A percentile compares a stretch with the other conserved stretches of the same genome.
Evolutionary conservation across 2,797 vertebrate genomes (phyloP).

Genomic region (Urocyon cinereoargenteus): DNA sequence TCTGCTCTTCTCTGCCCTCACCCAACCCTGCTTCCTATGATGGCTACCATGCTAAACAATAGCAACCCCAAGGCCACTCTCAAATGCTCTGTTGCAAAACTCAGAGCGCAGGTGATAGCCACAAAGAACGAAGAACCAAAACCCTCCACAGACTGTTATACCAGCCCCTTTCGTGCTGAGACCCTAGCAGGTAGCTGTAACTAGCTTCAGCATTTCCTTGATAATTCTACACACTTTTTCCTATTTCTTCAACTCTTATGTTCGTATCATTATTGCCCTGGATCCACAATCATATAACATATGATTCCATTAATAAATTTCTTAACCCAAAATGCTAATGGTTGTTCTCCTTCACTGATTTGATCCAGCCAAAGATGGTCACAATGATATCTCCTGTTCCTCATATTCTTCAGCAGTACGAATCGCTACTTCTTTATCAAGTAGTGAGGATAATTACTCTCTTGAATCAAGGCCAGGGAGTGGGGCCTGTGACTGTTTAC

Average conservation of each 20-base stretch:
- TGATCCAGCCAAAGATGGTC: background rate
- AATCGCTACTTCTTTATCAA: background rate
- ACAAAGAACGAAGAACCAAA: background rate
- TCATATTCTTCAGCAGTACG: background rate
- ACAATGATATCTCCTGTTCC: background rate
- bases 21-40: background rate
- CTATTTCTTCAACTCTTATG: background rate
- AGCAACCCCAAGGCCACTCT: background rate
- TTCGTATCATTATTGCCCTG: background rate
- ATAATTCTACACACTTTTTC: background rate
- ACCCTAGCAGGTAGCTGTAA: background rate
- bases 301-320: background rate
- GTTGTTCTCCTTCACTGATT: background rate
- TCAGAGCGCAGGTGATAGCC: background rate
- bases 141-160: background rate
- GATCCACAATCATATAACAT: background rate
- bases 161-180: accelerated
- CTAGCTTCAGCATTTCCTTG: background rate
- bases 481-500: background rate
- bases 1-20: background rate
- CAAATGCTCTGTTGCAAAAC: background rate
- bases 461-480: background rate
- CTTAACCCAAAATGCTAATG: background rate
- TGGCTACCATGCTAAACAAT: background rate
- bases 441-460: background rate